Conservation (phyloP, 2,888 invertebrate species). For the Leucophora obtusa region DNA sequence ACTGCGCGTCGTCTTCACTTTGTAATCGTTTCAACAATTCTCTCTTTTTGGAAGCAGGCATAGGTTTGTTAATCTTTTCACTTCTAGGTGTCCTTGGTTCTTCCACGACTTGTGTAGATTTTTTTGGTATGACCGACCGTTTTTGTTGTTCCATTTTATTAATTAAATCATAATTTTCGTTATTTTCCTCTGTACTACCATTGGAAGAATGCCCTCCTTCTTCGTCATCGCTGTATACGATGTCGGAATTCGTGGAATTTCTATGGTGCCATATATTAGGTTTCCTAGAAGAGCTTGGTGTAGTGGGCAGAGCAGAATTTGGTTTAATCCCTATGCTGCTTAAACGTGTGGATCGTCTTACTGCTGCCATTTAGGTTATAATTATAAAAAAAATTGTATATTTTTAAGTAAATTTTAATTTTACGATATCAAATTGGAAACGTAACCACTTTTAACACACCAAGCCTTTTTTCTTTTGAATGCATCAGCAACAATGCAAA, state of each 20-base stretch:
- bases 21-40: constrained; percentile 57
- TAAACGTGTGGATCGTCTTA: constrained; percentile 75
- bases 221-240: constrained; percentile 68
- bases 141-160: constrained; percentile 69
- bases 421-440: constrained; percentile 8
- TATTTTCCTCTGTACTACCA: constrained; percentile 68
- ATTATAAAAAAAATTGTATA: not conserved
- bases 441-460: not conserved
- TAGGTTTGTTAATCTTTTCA: constrained; percentile 50
- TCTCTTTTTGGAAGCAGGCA: constrained; percentile 56
- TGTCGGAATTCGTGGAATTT: constrained; percentile 61
- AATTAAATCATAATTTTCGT: constrained; percentile 72
- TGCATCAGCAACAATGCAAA: constrained; percentile 28
- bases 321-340: constrained; percentile 70
- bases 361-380: constrained; percentile 70
- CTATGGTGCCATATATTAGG: constrained; percentile 71
- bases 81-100: constrained; percentile 70
- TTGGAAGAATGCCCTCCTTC: constrained; percentile 64
- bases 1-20: constrained; percentile 26
- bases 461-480: not conserved
- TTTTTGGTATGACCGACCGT: not conserved
- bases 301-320: constrained; percentile 60
- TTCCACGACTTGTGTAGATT: not conserved
- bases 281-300: constrained; percentile 65
- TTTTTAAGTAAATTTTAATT: too few relatives aligned